These are phyloP conservation scores for Brachionus rubens DNA, from an alignment of 1,140 invertebrate species.

Conservation along the genomic window DNA sequence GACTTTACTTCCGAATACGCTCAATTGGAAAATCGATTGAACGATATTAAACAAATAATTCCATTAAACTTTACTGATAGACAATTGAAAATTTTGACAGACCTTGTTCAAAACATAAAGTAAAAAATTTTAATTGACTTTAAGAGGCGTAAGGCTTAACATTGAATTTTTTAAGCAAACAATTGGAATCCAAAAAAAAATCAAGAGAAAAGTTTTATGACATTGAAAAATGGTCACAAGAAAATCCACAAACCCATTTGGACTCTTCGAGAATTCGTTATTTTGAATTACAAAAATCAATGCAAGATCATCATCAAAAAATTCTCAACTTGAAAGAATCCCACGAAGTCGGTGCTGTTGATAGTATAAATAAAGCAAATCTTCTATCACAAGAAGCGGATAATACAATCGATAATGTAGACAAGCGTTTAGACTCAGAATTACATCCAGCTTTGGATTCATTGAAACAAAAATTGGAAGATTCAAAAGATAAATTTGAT, in stretches of 20 bases:
- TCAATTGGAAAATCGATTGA: constrained; percentile 77
- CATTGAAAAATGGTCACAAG: constrained; percentile 40
- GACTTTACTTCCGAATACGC: constrained; percentile 90
- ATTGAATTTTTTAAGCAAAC: too few species aligned
- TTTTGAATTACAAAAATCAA: neutral
- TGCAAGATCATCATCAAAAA: neutral
- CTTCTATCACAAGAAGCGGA: neutral
- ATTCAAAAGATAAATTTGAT: constrained; percentile 34
- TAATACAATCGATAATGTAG: neutral
- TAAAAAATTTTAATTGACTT: too few species aligned
- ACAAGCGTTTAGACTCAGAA: neutral
- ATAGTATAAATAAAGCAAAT: constrained; percentile 32
- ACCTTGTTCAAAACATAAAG: constrained; percentile 64
- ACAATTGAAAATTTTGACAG: constrained; percentile 69
- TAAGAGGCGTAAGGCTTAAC: too few species aligned
- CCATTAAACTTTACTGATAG: constrained; percentile 69
- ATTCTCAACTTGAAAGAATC: constrained; percentile 33
- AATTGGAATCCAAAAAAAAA: constrained; percentile 38
- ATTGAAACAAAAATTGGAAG: constrained; percentile 20
- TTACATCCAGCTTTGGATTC: constrained; percentile 1
- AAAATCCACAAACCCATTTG: neutral
- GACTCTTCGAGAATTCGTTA: neutral
- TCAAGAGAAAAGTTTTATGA: constrained; percentile 31
- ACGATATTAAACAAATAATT: constrained; percentile 73
- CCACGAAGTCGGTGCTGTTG: constrained; percentile 17